phyloP scores from a whole-genome alignment of 2,888 invertebrate species.

The Omphaloscelis lunosa region DNA sequence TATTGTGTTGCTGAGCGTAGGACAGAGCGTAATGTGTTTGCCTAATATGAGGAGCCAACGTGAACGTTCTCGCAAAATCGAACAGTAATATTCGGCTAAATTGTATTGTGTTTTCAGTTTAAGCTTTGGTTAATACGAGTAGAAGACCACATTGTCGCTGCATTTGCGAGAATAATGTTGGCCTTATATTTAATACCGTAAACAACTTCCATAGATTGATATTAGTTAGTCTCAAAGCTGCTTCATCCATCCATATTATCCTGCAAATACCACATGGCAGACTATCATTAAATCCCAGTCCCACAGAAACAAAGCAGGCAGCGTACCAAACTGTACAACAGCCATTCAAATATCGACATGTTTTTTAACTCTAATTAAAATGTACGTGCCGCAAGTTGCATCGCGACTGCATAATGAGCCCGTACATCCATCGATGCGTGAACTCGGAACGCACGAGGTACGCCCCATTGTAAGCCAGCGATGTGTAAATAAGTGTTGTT shows the following conservation, averaged over 20 bases:
- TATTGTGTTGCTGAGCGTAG: neutral
- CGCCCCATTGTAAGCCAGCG: conserved; percentile 66
- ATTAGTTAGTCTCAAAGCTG: neutral
- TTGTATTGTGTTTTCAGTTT: conserved; percentile 33
- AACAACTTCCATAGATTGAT: neutral
- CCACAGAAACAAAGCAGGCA: conserved; percentile 18
- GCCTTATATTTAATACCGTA: neutral
- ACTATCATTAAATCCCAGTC: neutral
- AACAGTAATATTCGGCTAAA: conserved; percentile 32
- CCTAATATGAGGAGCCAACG: conserved; percentile 4
- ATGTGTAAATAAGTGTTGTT: conserved; percentile 71
- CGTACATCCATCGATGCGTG: conserved; percentile 69
- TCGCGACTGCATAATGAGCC: conserved; percentile 62
- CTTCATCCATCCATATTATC: neutral
- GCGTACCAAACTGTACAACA: conserved; percentile 24
- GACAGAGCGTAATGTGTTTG: conserved; percentile 7
- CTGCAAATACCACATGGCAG: neutral
- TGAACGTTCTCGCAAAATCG: conserved; percentile 13
- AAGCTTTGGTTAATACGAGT: neutral
- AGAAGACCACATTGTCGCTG: conserved; percentile 10
- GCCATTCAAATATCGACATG: conserved; percentile 50
- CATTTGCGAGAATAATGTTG: conserved; percentile 29
- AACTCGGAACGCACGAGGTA: conserved; percentile 48
- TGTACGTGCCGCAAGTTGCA: conserved; percentile 44
- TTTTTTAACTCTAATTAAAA: conserved; percentile 67